These are phyloP conservation scores for Emesis russula DNA, from an alignment of 2,888 invertebrate species.

Conservation along the genomic window DNA sequence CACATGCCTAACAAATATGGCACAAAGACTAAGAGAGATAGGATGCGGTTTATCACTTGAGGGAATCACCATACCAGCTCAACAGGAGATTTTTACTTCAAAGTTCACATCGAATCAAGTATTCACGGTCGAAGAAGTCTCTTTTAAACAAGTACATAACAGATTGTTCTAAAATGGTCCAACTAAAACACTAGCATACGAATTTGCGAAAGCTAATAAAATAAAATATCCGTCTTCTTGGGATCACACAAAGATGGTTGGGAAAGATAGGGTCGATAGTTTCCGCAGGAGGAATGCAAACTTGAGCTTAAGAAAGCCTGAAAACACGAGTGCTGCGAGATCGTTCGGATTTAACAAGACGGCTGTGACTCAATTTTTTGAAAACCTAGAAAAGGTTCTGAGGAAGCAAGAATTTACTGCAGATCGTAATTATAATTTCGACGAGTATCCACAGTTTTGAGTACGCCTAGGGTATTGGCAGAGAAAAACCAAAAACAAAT, in stretches of 20 bases:
- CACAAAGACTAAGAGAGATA: no score
- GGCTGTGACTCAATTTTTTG: no score
- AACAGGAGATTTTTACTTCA: no score
- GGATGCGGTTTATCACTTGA: no score
- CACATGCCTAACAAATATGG: no score
- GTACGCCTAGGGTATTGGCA: not conserved
- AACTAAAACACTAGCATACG: slow-evolving; percentile 68
- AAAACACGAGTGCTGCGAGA: slow-evolving; percentile 39
- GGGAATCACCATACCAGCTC: no score
- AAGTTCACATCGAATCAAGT: not conserved
- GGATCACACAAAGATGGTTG: slow-evolving; percentile 82
- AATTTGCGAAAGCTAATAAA: slow-evolving; percentile 58
- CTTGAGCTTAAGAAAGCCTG: slow-evolving; percentile 80
- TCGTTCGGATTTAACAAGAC: no score
- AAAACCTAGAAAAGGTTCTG: slow-evolving; percentile 53
- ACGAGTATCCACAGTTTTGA: slow-evolving; percentile 31
- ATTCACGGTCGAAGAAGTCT: not conserved
- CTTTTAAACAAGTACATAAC: no score
- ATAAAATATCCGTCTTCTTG: slow-evolving; percentile 50
- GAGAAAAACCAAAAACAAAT: not conserved
- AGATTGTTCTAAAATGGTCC: not conserved
- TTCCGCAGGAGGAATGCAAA: slow-evolving; percentile 83
- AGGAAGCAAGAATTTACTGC: slow-evolving; percentile 27
- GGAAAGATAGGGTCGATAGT: slow-evolving; percentile 57
- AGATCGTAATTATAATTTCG: slow-evolving; percentile 45